phyloP scores from a whole-genome alignment of 2,797 vertebrate species.

The Simalia tracyae region DNA sequence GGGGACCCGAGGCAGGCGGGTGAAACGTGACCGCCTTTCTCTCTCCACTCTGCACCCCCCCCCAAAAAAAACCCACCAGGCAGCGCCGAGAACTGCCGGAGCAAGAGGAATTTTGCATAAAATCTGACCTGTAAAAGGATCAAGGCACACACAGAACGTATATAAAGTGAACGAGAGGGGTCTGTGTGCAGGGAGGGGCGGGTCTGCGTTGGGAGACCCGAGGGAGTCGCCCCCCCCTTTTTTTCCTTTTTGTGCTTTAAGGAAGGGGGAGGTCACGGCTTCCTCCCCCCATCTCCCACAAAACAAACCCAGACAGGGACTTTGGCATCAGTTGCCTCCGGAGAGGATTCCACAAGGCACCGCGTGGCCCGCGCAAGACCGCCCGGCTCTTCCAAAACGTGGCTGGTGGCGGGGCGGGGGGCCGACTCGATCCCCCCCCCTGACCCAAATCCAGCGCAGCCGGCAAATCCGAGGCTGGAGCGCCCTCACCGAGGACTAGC shows the following conservation, averaged over 20 bases:
- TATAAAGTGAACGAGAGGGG: conserved; percentile 36
- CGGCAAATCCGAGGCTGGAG: too few species aligned
- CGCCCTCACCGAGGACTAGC: neutral
- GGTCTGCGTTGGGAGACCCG: neutral
- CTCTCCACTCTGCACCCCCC: neutral
- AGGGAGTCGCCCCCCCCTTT: neutral
- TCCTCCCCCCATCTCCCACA: neutral
- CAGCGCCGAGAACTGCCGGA: fast-evolving
- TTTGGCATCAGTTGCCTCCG: conserved; percentile 5
- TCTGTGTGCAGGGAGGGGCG: too few species aligned
- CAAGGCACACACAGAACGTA: conserved; percentile 67
- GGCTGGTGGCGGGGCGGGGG: too few species aligned
- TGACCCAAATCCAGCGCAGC: neutral
- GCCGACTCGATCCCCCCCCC: too few species aligned
- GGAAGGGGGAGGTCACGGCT: too few species aligned
- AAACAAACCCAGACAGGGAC: neutral
- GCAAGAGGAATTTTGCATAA: conserved; percentile 56
- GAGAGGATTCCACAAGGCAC: neutral
- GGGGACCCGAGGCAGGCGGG: neutral
- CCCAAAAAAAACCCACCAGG: neutral
- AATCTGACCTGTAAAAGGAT: conserved; percentile 61
- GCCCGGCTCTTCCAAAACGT: fast-evolving
- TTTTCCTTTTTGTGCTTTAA: conserved; percentile 17
- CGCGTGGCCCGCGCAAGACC: neutral
- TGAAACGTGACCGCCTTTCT: neutral